Evolutionary conservation across 2,888 invertebrate species (phyloP), one percentile per base, ranked within the genome.

Genomic region (Graphium colonna): DNA sequence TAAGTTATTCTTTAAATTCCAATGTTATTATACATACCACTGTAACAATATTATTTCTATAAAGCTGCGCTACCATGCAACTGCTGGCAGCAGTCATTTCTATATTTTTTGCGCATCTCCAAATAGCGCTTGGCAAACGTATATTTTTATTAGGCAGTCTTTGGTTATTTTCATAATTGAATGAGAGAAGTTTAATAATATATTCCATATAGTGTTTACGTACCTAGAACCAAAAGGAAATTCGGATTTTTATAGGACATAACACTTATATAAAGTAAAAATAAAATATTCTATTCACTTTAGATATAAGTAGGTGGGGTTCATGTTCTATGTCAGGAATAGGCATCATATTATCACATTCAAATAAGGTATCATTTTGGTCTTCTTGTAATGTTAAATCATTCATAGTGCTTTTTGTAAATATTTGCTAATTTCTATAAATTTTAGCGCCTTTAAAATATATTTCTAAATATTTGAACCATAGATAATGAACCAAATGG

Each of bases 181-280:
- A 59, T 12, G 81, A 75, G 16, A 90, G 64, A 21, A 88, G 63
- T 68, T 82, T 82, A 41, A 85, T 77, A 39, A 89, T 64, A 61
- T 85, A 78, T 43, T 85, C 83, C 79, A 90, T 81, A 59, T 90
- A 90, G 67, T 84, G 80, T 66, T 88, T 86, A 17, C 90, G 82
- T 13, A 90, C 88, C 90, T 90, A 61, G 28, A 48, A 44, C 7
- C 36, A 28, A 44, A 36, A 16, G 47, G 31, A 13, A 16, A 39
- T 56, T 39, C 13, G 17, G 16, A 38, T 28, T 12, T 56, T n/a
- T n/a, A n/a, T n/a, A n/a, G n/a, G n/a, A n/a, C n/a, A n/a, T n/a
- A n/a, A n/a, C n/a, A n/a, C n/a, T n/a, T n/a, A n/a, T n/a, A n/a
- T n/a, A n/a, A n/a, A n/a, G n/a, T n/a, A n/a, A n/a, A n/a, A n/a